These are phyloP conservation scores for Percopsis transmontana DNA, from an alignment of 2,113 vertebrate species.

Conservation along the genomic window DNA sequence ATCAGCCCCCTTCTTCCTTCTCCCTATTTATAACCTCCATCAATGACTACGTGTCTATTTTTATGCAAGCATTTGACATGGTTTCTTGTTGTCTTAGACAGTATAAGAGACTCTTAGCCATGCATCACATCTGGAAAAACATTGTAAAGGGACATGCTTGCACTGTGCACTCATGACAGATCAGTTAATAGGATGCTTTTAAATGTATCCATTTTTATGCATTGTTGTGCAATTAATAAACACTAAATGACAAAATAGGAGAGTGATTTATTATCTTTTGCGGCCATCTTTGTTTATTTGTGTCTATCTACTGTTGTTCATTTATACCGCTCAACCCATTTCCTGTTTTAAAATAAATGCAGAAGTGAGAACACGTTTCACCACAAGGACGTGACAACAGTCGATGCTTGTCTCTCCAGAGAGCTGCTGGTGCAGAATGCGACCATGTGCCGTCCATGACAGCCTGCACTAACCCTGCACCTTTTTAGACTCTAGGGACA, in stretches of 20 bases:
- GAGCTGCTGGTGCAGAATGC: constrained; percentile 26
- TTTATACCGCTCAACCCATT: constrained; percentile 1
- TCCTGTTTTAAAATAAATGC: neutral
- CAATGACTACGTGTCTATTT: constrained; percentile 70
- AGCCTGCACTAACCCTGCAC: constrained; percentile 42
- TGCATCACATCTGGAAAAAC: constrained; percentile 16
- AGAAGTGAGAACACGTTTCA: neutral
- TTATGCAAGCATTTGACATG: constrained; percentile 56
- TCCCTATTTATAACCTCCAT: constrained; percentile 72
- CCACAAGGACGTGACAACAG: neutral
- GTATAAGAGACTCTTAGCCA: constrained; percentile 44
- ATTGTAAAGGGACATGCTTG: constrained; percentile 35
- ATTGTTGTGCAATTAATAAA: constrained; percentile 8
- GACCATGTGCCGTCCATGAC: constrained; percentile 44
- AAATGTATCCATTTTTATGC: neutral
- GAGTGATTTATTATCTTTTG: neutral
- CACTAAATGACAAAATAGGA: neutral
- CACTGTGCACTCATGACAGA: neutral
- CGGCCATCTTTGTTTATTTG: neutral
- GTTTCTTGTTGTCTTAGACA: constrained; percentile 53
- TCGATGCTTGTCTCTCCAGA: constrained; percentile 1
- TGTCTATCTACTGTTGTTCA: neutral
- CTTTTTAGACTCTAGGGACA: constrained; percentile 64
- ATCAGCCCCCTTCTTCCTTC: constrained; percentile 55
- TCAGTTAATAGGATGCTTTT: neutral